Base-by-base conservation (phyloP, 1,140 invertebrate genomes). In the Hermetia illucens region DNA sequence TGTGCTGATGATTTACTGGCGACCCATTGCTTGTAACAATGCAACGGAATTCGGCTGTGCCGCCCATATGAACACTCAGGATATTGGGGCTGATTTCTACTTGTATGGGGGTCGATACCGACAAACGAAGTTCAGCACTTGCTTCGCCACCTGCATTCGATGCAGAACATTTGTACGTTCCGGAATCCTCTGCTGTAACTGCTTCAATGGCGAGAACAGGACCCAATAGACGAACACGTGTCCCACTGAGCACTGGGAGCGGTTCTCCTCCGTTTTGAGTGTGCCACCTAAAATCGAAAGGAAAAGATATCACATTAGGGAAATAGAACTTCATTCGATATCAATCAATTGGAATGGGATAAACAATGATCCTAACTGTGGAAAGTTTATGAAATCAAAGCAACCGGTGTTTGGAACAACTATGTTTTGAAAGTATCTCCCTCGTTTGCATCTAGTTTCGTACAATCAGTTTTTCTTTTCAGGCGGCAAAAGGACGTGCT, bases 21-120 rank as follows among this genome's bases (percentile, higher is more conserved):
- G 52, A 53, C 31, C 58, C 57, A 31, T 60, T 60, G 42, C 53
- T 58, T 21, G 68, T 71, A 38, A 72, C 63, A 51, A 69, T 61
- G 55, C 85, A 90, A 36, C 72, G 69, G 51, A 89, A 83, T 50
- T 79, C 75, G 3, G 82, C 77, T 30, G 71, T 74, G 42, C 79
- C 75, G 16, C 81, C 82, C 49, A 84, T 72, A 52, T 84, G 77
- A 18, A 86, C 80, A 42, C 77, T 80, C 12, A 82, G 65, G 12
- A 79, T 65, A 17, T 71, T 64, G 1, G 79, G 79, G 6, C 65
- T 69, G 32, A 83, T 70, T 57, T 82, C 75, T 8, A 80, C 78
- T 51, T 75, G 71, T 10, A 84, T 62, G 20, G 78, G 74, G 17
- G 75, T 75, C 44, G 72, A 65, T 2, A 82, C 77, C 2, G 71